phyloP scores from a whole-genome alignment of 2,113 vertebrate genomes.

The Poecilia latipinna region DNA sequence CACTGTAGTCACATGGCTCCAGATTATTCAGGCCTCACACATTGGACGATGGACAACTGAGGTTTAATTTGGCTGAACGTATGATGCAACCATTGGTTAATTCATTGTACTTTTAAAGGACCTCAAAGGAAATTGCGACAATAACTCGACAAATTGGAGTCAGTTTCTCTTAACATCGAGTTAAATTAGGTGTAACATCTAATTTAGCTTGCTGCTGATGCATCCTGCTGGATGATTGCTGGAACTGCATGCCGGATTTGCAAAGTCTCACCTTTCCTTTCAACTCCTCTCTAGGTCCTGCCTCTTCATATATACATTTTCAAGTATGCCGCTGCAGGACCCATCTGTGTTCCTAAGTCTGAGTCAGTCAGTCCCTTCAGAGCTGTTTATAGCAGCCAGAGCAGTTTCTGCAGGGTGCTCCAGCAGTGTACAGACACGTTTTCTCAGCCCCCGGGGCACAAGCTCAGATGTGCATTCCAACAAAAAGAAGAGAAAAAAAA shows the following conservation, averaged over 20 bases:
- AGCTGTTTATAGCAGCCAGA: conserved; percentile 53
- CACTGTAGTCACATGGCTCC: conserved; percentile 55
- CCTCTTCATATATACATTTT: conserved; percentile 11
- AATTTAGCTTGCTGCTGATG: background rate
- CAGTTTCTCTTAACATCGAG: background rate
- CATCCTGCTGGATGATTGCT: background rate
- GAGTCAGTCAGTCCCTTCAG: conserved; percentile 38
- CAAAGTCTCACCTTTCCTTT: conserved; percentile 9
- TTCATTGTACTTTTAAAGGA: background rate
- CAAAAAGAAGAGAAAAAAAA: conserved; percentile 62
- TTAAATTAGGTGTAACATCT: background rate
- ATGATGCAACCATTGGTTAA: background rate
- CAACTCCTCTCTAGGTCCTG: conserved; percentile 5
- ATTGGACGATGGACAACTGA: conserved; percentile 9
- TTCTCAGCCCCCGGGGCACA: conserved; percentile 76
- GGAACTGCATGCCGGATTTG: background rate
- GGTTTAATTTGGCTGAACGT: background rate
- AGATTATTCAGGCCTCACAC: conserved; percentile 60
- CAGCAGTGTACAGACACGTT: conserved; percentile 83
- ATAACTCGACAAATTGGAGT: background rate
- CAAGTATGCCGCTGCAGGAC: conserved; percentile 40
- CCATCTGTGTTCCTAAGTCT: conserved; percentile 20
- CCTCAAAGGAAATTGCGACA: background rate
- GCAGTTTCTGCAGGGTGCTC: conserved; percentile 74
- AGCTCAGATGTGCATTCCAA: conserved; percentile 82